Evolutionary conservation across 1,140 invertebrate species (phyloP), one percentile per base, ranked within the genome.

Genomic region (Sycobia sp.): DNA sequence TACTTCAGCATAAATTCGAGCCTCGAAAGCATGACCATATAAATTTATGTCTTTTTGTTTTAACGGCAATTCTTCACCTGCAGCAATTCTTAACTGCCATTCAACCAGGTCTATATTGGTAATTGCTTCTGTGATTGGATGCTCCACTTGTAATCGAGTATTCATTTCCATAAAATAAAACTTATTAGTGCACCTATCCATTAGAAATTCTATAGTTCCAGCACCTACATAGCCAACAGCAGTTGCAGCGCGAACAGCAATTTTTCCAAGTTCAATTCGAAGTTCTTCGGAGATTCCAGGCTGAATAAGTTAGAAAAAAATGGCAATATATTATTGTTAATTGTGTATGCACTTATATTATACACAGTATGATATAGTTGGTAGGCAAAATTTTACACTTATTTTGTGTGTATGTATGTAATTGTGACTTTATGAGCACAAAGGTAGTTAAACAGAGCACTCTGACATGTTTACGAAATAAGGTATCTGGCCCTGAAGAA

Each of bases 81-180:
- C 84, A 1, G 97, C 97, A 47, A 92, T 82, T 69, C 86, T 86
- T 1, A 99, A 83, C 81, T 99, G 97, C 97, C 97, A 99, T 81
- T 99, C 94, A 0, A 99, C 97, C 23, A 99, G 84, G 85, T 99
- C 97, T 1, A 86, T 87, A 5, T 88, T 91, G 32, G 96, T 98
- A 43, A 98, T 93, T 89, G 96, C 97, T 83, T 98, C 97, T 1
- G 96, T 96, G n/a, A 99, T 90, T 0, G 97, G 96, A 85, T 99
- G 97, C 79, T 99, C 96, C 0, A 97, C 90, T 80, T 97, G 94
- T 7, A 97, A 84, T 14, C 96, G 84, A 0, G 96, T 98, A 76
- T 98, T 98, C 95, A 98, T 98, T 83, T 97, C 96, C 97, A 99
- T 99, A 75, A 99, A 99, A 82, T 96, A 95, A 76, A 99, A 99